Percentiles rank a stretch among this genome's conserved stretches.
Conservation (phyloP, 2,797 vertebrate species). For the Phrynocephalus guinanensis region DNA sequence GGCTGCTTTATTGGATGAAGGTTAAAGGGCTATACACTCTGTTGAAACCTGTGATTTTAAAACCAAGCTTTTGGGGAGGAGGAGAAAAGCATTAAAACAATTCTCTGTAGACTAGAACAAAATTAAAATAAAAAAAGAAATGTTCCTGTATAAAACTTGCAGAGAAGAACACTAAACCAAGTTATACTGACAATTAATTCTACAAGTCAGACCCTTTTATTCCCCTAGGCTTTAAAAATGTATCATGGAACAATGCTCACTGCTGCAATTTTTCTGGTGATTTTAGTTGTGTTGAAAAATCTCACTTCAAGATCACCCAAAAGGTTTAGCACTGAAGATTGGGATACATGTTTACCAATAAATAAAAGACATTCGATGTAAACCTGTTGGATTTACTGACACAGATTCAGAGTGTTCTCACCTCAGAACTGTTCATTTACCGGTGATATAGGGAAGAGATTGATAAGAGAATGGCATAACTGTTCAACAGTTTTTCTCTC, state of each 20-base stretch:
- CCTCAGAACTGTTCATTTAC: not conserved
- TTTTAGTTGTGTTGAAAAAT: not conserved
- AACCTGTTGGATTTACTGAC: not conserved
- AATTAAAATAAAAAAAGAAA: not conserved
- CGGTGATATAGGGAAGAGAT: not conserved
- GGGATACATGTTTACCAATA: not conserved
- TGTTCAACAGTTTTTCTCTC: not conserved
- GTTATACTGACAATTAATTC: not conserved
- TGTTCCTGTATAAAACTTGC: not conserved
- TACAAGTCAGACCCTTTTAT: not conserved
- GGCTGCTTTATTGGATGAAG: not conserved
- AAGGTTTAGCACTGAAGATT: not conserved
- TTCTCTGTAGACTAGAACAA: not conserved
- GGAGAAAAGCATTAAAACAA: accelerated
- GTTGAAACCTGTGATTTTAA: not conserved
- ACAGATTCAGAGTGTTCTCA: not conserved
- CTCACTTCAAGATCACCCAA: not conserved
- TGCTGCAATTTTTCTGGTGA: not conserved
- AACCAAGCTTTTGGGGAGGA: not conserved
- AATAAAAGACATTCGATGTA: not conserved
- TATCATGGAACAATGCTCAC: no score
- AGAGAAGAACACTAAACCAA: not conserved
- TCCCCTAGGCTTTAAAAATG: not conserved
- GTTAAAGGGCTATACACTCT: not conserved
- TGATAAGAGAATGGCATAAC: not conserved